Evolutionary conservation across 1,140 invertebrate species (phyloP), one percentile per base, ranked within the genome.

Genomic region (Musca vetustissima): DNA sequence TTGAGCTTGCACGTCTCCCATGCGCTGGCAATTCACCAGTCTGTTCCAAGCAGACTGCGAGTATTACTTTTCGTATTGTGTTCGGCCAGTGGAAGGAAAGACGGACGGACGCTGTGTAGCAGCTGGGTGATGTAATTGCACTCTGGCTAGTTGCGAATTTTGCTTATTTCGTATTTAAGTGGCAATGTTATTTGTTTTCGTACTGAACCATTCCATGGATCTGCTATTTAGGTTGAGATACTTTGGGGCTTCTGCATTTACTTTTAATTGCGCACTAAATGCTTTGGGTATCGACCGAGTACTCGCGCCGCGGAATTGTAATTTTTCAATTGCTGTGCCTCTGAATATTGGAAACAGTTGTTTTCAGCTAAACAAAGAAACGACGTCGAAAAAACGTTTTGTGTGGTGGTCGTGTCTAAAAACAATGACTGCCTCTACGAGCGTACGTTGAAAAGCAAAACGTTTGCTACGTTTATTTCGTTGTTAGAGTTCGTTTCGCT

Each of bases 251-350:
- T 28, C 14, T 32, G 55, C 25, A 32, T 36, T 61, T 43, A 36
- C 57, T 19, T 61, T 61, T 61, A 61, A 61, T 61, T 61, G 57
- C 57, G 57, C 57, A 61, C 57, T 61, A 61, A 61, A 43, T 9
- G 13, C 36, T 43, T 43, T 43, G 36, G 28, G 28, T 28, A 8
- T 43, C 11, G 36, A 43, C 6, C 13, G 36, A 43, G 36, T 13
- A 43, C 6, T 13, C 36, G 11, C 36, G 36, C 13, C 36, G 36
- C 36, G 36, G 36, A 9, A 43, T 43, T 43, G 36, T 43, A 43
- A 43, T 43, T 7, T 43, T 43, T 43, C 36, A 13, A 11, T 13
- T 43, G 36, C 36, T 43, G 36, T 43, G 36, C 36, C 11, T 43
- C 6, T 43, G 36, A 43, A 43, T 43, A 43, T 43, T 43, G 36